These are phyloP conservation scores for Dryadula phaetusa DNA, from an alignment of 2,888 invertebrate species.

Conservation along the genomic window DNA sequence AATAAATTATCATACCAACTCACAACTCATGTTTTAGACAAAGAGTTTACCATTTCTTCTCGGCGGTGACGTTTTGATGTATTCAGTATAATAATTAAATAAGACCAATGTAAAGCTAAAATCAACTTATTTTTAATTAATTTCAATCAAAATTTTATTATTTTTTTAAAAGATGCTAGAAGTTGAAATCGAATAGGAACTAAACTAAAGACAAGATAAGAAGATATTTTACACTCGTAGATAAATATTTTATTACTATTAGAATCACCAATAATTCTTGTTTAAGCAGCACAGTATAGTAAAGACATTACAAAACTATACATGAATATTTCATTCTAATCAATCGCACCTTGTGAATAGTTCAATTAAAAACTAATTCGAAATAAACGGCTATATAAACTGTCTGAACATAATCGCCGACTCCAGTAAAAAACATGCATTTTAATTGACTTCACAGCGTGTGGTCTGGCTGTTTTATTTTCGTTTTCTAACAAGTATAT, in stretches of 20 bases:
- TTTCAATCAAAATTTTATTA: too few relatives aligned
- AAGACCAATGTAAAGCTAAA: too few relatives aligned
- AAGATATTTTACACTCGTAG: too few relatives aligned
- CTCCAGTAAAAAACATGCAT: constrained; percentile 61
- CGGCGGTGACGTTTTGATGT: too few relatives aligned
- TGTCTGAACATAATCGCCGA: constrained; percentile 51
- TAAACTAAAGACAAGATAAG: neutral
- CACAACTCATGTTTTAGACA: too few relatives aligned
- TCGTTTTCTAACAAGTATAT: constrained; percentile 59
- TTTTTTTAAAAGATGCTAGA: too few relatives aligned
- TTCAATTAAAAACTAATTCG: constrained; percentile 57
- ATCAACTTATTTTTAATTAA: too few relatives aligned
- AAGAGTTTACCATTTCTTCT: too few relatives aligned
- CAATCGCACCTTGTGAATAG: constrained; percentile 42
- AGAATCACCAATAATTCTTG: neutral
- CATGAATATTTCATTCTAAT: constrained; percentile 41
- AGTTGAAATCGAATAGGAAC: too few relatives aligned
- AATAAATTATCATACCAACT: too few relatives aligned
- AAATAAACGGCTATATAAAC: constrained; percentile 57
- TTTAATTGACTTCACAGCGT: constrained; percentile 66
- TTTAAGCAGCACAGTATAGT: constrained; percentile 19
- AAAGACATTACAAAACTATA: constrained; percentile 34
- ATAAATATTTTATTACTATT: neutral
- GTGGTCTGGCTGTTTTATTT: constrained; percentile 65
- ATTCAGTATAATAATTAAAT: too few relatives aligned